Conservation (phyloP, 2,797 vertebrate genomes). For the Sciurus carolinensis region DNA sequence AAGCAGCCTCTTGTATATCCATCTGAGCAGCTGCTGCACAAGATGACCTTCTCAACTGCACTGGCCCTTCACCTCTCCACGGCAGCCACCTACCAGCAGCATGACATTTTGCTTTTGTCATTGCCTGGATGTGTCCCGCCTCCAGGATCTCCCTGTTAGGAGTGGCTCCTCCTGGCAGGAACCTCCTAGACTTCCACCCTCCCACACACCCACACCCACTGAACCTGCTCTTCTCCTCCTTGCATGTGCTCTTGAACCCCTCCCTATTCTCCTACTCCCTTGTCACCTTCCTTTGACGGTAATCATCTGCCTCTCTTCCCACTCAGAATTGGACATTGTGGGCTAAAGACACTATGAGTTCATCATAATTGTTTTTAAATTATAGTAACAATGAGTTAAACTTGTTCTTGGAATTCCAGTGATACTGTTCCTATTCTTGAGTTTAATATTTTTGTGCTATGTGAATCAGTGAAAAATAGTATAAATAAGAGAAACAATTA, state of each 20-base stretch:
- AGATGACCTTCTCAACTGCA: not conserved
- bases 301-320: not conserved
- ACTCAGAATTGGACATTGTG: not conserved
- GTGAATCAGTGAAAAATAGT: not conserved
- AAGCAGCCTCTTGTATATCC: not conserved
- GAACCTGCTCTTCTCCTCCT: not conserved
- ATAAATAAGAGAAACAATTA: not conserved
- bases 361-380: not conserved
- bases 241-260: not conserved
- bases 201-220: not conserved
- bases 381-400: not conserved
- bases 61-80: not conserved
- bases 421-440: not conserved
- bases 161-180: not conserved
- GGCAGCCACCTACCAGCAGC: not conserved
- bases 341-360: not conserved
- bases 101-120: not conserved
- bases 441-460: not conserved
- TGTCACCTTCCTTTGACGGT: not conserved
- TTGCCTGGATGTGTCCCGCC: not conserved
- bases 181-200: not conserved
- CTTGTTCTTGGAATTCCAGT: constrained; percentile 3
- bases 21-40: not conserved
- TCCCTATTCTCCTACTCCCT: not conserved
- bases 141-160: constrained; percentile 7